A percentile compares a stretch with the other conserved stretches of the same genome.
These are phyloP conservation scores for Limnothrissa miodon DNA, from an alignment of 2,113 vertebrate genomes.

Conservation along the genomic window DNA sequence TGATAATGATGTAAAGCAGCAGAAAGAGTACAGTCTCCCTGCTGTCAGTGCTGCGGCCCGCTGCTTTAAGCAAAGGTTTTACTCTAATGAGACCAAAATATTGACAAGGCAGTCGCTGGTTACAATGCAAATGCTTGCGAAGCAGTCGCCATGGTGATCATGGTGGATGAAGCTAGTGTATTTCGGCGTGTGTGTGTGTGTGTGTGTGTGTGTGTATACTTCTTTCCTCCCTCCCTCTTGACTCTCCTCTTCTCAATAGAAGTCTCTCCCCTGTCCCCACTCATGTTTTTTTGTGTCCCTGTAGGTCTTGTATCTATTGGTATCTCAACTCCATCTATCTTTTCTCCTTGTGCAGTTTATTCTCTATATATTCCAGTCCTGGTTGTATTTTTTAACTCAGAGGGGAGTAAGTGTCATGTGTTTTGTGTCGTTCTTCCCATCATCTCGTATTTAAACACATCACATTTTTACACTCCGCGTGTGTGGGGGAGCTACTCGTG, in stretches of 20 bases:
- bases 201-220: not conserved
- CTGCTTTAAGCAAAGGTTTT: constrained; percentile 9
- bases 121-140: constrained; percentile 12
- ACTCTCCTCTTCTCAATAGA: not conserved
- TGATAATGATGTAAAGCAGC: not conserved
- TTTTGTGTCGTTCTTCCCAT: not conserved
- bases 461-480: not conserved
- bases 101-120: constrained; percentile 3
- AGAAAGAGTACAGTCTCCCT: not conserved
- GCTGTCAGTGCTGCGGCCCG: not conserved
- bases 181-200: constrained; percentile 22
- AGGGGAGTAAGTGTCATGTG: not conserved
- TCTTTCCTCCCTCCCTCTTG: not conserved
- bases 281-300: not conserved
- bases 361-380: not conserved
- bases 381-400: not conserved
- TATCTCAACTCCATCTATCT: not conserved
- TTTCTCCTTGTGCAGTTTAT: not conserved
- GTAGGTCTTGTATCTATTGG: not conserved
- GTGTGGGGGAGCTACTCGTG: not conserved
- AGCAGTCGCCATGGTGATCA: constrained; percentile 12
- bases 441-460: not conserved
- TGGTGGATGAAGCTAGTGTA: not conserved
- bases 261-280: not conserved
- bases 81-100: constrained; percentile 12